A percentile compares a stretch with the other conserved stretches of the same genome.
phyloP scores from a whole-genome alignment of 2,888 invertebrate genomes.

The Patella pellucida region DNA sequence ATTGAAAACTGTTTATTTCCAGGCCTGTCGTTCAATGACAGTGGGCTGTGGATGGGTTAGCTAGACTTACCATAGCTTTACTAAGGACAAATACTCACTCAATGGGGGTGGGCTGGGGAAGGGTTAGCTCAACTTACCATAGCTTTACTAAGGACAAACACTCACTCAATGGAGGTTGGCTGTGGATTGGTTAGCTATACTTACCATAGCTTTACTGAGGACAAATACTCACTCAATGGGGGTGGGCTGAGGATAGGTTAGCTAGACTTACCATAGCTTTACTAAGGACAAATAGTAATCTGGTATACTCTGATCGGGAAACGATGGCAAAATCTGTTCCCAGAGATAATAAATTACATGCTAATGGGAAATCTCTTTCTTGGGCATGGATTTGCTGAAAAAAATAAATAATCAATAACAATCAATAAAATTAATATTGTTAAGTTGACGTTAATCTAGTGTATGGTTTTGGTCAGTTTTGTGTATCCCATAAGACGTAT shows the following conservation, averaged over 20 bases:
- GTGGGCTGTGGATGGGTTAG: background rate
- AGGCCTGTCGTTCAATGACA: no score
- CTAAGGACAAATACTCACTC: slow-evolving; percentile 95
- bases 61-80: slow-evolving; percentile 88
- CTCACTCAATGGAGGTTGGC: background rate
- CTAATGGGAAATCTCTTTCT: slow-evolving; percentile 91
- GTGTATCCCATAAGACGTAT: no score
- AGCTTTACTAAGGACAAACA: no score
- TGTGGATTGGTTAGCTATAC: slow-evolving; percentile 50
- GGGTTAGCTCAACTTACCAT: no score
- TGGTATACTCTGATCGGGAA: slow-evolving; percentile 90
- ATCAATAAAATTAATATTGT: no score
- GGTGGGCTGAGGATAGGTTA: background rate
- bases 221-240: slow-evolving; percentile 78
- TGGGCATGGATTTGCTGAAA: slow-evolving; percentile 93
- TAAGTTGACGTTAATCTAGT: no score
- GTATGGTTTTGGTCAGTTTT: no score
- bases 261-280: slow-evolving; percentile 88
- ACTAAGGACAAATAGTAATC: slow-evolving; percentile 92
- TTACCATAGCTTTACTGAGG: slow-evolving; percentile 94
- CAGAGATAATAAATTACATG: slow-evolving; percentile 88
- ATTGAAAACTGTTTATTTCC: no score
- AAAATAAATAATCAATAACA: no score
- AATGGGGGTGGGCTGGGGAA: no score
- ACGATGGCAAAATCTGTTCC: slow-evolving; percentile 97